Evolutionary conservation across 2,797 vertebrate species (phyloP), one percentile per base, ranked within the genome.

Genomic region (Morelia viridis): DNA sequence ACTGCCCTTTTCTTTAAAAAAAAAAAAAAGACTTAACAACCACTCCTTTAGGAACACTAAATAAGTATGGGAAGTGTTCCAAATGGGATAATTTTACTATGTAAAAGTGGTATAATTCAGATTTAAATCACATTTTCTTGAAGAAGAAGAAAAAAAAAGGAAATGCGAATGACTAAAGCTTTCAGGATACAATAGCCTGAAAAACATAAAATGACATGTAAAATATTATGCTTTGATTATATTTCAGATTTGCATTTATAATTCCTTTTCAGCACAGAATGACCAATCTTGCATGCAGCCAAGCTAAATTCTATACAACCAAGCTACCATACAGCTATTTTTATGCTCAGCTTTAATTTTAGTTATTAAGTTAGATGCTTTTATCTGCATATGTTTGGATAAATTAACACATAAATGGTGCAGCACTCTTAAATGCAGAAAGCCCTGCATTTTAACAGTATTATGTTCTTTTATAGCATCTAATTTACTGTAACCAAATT

Each of bases 201-300:
- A 31, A 19, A 28, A 92, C 88, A 71, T 64, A 83, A 93, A 92
- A 35, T n/a, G 24, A 31, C 85, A 7, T 56, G 86, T 2, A 85
- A 76, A 83, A 35, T 5, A 83, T 7, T 17, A 80, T 53, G 87
- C 8, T 93, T 88, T 71, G 41, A 53, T 87, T 92, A 62, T 85
- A 86, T 86, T 86, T 62, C 62, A 90, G 22, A 90, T 85, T 28
- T 83, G 28, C 76, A 65, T 28, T 56, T 92, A 35, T 76, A 87
- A 76, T 56, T 41, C 1, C 24, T 2, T 11, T 93, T 76, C 80
- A 71, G 61, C 22, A n/a, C 4, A 41, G 58, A 9, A 56, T 85
- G 62, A 12, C 6, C 89, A 35, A 0, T 62, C 9, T 76, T 91
- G 12, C 4, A 8, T 53, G 24, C 10, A 28, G 57, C 31, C 68